These are phyloP conservation scores for Machimus atricapillus DNA, from an alignment of 2,888 invertebrate species.

Conservation along the genomic window DNA sequence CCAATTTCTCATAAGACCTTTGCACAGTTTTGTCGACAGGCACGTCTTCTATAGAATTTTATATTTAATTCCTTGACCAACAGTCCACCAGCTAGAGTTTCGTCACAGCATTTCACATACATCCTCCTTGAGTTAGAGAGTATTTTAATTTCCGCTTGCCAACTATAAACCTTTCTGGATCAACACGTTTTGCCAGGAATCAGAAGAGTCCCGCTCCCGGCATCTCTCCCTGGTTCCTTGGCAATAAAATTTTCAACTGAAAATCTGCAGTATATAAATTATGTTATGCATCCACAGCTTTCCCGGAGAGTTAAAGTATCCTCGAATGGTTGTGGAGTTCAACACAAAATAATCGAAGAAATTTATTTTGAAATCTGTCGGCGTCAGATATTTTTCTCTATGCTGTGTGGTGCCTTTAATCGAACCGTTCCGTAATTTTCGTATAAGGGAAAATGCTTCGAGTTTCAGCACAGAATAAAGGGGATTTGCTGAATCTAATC, in stretches of 20 bases:
- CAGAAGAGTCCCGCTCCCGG: not conserved
- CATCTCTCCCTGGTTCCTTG: not conserved
- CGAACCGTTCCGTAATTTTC: not conserved
- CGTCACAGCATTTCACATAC: not conserved
- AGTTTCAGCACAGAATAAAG: not conserved
- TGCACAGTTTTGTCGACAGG: not conserved
- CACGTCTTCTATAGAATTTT: not conserved
- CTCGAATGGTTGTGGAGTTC: conserved; percentile 10
- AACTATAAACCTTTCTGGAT: conserved; percentile 39
- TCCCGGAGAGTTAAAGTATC: conserved; percentile 9
- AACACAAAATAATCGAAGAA: conserved; percentile 28
- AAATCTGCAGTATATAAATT: conserved; percentile 15
- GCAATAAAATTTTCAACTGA: conserved; percentile 7
- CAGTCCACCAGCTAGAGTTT: not conserved
- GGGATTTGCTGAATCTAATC: not conserved
- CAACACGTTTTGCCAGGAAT: conserved; percentile 24
- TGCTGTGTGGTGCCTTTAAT: not conserved
- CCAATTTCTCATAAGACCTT: not conserved
- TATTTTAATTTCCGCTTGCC: conserved; percentile 47
- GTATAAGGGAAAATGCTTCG: not conserved
- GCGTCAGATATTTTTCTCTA: not conserved
- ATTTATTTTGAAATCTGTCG: conserved; percentile 31
- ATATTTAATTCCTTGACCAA: not conserved
- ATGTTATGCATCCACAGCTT: conserved; percentile 26
- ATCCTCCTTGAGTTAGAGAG: conserved; percentile 37